A percentile compares a stretch with the other conserved stretches of the same genome.
phyloP scores from a whole-genome alignment of 1,140 invertebrate genomes.

The Hesperophylax magnus region DNA sequence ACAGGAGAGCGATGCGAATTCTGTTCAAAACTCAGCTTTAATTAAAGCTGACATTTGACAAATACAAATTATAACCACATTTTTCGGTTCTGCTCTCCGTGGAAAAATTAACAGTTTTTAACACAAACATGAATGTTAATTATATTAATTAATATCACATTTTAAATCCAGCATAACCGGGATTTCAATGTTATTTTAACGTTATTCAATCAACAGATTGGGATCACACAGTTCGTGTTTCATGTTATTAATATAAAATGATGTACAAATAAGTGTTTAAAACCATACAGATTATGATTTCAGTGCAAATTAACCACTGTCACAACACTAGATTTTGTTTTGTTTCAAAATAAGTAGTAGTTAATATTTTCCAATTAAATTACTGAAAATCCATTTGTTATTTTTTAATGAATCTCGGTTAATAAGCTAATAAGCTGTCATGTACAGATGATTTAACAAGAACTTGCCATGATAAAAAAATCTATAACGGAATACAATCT shows the following conservation, averaged over 20 bases:
- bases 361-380: too few species aligned
- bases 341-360: too few species aligned
- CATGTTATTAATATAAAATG: background rate
- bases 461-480: too few species aligned
- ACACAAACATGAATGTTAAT: background rate
- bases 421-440: too few species aligned
- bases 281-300: too few species aligned
- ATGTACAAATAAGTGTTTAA: too few species aligned
- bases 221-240: background rate
- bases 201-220: background rate
- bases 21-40: background rate
- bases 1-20: background rate
- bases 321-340: too few species aligned
- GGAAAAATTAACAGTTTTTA: background rate
- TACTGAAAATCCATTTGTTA: too few species aligned
- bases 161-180: background rate
- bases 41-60: constrained; percentile 5
- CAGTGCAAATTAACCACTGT: too few species aligned
- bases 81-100: background rate
- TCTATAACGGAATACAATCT: too few species aligned
- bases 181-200: background rate
- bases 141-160: background rate
- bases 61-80: background rate
- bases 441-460: too few species aligned
- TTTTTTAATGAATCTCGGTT: too few species aligned